These are phyloP conservation scores for Lordiphosa mommai DNA, from an alignment of 1,140 invertebrate species.

Conservation along the genomic window DNA sequence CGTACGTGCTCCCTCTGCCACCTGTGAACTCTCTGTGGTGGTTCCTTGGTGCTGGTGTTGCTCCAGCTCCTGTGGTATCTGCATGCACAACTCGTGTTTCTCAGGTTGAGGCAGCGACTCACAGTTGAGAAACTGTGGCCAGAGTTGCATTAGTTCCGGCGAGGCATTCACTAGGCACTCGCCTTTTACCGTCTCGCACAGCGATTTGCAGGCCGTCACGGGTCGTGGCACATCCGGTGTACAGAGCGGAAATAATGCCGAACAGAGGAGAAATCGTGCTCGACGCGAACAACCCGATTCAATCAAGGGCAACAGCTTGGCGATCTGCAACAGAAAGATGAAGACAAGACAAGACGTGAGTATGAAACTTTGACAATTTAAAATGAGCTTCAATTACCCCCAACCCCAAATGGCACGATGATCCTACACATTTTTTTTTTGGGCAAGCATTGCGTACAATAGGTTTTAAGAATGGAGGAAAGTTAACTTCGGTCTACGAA, in stretches of 20 bases:
- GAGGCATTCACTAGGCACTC: conserved; percentile 84
- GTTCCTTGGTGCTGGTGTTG: neutral
- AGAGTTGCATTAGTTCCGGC: conserved; percentile 84
- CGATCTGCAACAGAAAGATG: conserved; percentile 84
- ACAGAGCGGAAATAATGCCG: conserved; percentile 95
- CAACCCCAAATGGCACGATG: too few species aligned
- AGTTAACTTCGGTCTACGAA: too few species aligned
- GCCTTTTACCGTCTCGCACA: conserved; percentile 89
- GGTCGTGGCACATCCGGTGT: conserved; percentile 91
- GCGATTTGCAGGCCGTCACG: conserved; percentile 91
- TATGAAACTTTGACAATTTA: neutral
- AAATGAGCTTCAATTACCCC: too few species aligned
- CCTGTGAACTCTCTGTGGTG: neutral
- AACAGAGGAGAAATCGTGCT: conserved; percentile 93
- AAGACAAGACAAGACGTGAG: conserved; percentile 65
- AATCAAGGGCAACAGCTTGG: conserved; percentile 82
- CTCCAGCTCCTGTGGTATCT: conserved; percentile 75
- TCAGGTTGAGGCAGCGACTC: conserved; percentile 81
- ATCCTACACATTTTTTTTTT: too few species aligned
- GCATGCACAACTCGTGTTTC: conserved; percentile 82
- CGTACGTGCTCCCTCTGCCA: neutral
- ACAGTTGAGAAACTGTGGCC: conserved; percentile 90
- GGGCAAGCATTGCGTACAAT: too few species aligned
- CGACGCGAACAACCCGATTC: conserved; percentile 91
- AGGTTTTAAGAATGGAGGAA: too few species aligned